phyloP scores from a whole-genome alignment of 1,140 invertebrate genomes.

The Mizuhopecten yessoensis region DNA sequence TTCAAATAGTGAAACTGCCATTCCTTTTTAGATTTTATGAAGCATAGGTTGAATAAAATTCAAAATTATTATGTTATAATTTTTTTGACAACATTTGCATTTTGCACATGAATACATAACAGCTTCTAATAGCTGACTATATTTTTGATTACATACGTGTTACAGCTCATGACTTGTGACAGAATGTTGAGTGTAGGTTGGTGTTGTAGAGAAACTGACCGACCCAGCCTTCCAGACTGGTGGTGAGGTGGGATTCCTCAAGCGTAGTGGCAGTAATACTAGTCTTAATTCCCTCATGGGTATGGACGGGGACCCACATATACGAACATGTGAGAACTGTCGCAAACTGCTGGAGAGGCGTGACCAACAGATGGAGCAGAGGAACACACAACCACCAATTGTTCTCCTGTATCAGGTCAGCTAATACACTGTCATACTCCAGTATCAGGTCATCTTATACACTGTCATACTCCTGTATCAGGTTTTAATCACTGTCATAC shows the following conservation, averaged over 20 bases:
- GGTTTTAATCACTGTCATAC: too few species aligned
- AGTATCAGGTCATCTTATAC: too few species aligned
- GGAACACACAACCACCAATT: conserved; percentile 91
- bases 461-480: too few species aligned
- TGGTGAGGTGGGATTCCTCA: conserved; percentile 75
- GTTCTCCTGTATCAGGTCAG: conserved; percentile 91
- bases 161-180: too few species aligned
- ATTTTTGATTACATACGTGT: too few species aligned
- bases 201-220: conserved; percentile 86
- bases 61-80: too few species aligned
- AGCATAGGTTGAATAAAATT: too few species aligned
- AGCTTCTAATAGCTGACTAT: too few species aligned
- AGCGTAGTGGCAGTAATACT: conserved; percentile 79
- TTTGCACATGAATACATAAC: too few species aligned
- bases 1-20: too few species aligned
- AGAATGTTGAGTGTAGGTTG: conserved; percentile 48
- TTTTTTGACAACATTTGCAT: too few species aligned
- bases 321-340: conserved; percentile 93
- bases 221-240: conserved; percentile 83
- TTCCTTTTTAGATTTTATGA: too few species aligned
- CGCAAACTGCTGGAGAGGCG: conserved; percentile 90
- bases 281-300: conserved; percentile 81
- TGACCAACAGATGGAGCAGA: conserved; percentile 91
- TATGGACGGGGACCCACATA: conserved; percentile 86
- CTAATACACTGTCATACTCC: not conserved